Evolutionary conservation across 1,140 invertebrate species (phyloP).

Genomic region (Drosophila bocqueti): DNA sequence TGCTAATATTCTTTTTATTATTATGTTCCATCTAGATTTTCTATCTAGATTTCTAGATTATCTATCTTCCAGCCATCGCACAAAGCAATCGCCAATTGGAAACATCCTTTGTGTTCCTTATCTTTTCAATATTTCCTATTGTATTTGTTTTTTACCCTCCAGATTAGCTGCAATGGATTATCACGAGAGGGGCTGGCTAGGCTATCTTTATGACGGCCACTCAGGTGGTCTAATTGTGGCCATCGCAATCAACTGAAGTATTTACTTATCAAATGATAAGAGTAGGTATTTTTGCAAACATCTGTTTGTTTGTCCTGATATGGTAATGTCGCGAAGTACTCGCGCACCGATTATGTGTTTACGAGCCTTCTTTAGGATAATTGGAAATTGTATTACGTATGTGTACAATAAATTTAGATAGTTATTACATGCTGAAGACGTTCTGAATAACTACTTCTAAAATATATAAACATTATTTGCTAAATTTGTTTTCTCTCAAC

Average conservation of each 20-base stretch:
- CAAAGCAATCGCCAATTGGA: not conserved
- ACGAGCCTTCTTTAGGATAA: too few relatives aligned
- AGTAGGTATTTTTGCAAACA: conserved; percentile 20
- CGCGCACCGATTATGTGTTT: not conserved
- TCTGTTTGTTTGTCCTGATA: conserved; percentile 41
- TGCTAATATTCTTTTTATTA: not conserved
- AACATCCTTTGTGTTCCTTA: conserved; percentile 8
- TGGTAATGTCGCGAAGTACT: conserved; percentile 7
- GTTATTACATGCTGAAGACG: too few relatives aligned
- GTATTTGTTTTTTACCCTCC: not conserved
- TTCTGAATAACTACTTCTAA: not conserved
- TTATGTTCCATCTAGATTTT: not conserved
- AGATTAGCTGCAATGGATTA: conserved; percentile 20
- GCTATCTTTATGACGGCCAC: conserved; percentile 2
- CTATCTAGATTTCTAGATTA: too few relatives aligned
- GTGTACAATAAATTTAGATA: too few relatives aligned
- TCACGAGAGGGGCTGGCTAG: not conserved
- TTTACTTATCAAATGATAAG: conserved; percentile 15
- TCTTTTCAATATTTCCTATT: not conserved
- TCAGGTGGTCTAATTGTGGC: conserved; percentile 20
- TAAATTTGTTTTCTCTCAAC: not conserved
- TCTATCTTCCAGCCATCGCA: not conserved
- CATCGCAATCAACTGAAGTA: conserved; percentile 30
- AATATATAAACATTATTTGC: not conserved
- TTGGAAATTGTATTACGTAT: too few relatives aligned